Evolutionary conservation across 2,797 vertebrate genomes (phyloP).

Genomic region (Diceros bicornis): DNA sequence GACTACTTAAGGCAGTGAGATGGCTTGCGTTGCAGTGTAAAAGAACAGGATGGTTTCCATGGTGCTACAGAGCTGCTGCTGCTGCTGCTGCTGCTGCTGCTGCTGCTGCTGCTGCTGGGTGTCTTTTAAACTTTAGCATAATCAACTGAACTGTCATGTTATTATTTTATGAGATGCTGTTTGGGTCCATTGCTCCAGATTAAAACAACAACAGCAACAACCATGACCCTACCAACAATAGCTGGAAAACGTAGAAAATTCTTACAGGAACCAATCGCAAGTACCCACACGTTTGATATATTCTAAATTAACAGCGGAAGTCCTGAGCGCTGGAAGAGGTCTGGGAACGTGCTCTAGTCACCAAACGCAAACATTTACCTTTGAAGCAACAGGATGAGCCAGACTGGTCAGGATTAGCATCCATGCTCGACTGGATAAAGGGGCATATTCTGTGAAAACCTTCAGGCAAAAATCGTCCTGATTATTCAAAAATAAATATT

Average conservation of each 20-base stretch:
- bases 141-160: neutral
- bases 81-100: neutral
- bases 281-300: neutral
- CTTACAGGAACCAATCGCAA: conserved; percentile 2
- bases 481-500: conserved; percentile 82
- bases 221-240: neutral
- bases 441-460: conserved; percentile 59
- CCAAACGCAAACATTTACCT: conserved; percentile 67
- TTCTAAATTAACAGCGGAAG: conserved; percentile 2
- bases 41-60: conserved; percentile 71
- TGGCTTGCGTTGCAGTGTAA: conserved; percentile 21
- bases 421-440: neutral
- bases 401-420: neutral
- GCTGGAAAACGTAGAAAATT: neutral
- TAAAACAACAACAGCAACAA: conserved; percentile 25
- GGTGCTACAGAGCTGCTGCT: conserved; percentile 59
- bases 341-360: neutral
- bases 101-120: neutral
- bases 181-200: neutral
- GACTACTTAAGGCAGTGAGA: conserved; percentile 42
- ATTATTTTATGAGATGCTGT: conserved; percentile 8
- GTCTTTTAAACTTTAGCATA: conserved; percentile 38
- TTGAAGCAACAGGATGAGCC: conserved; percentile 18
- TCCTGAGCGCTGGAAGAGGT: neutral
- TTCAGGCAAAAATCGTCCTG: conserved; percentile 49